phyloP scores from a whole-genome alignment of 2,888 invertebrate species.

The Ligdia adustata region DNA sequence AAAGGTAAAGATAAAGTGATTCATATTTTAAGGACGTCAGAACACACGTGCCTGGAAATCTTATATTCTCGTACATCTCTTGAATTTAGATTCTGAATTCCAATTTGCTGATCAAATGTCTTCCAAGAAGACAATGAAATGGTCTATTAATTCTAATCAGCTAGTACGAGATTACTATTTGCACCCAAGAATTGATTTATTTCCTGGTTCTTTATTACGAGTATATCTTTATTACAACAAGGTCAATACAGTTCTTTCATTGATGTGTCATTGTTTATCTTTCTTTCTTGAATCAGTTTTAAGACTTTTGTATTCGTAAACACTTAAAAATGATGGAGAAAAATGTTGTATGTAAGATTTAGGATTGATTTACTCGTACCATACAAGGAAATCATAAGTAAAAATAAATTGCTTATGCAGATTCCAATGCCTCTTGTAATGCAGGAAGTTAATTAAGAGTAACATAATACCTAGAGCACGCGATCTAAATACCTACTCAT shows the following conservation, averaged over 20 bases:
- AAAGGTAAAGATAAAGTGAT: slow-evolving; percentile 40
- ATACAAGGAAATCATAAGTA: no score
- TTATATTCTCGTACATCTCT: slow-evolving; percentile 31
- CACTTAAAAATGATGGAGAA: background rate
- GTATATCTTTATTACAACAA: slow-evolving; percentile 33
- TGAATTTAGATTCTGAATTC: slow-evolving; percentile 49
- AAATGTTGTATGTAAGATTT: background rate
- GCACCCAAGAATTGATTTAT: slow-evolving; percentile 23
- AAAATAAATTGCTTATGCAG: slow-evolving; percentile 14
- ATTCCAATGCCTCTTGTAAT: slow-evolving; percentile 30
- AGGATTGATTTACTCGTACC: no score
- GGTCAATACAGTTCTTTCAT: slow-evolving; percentile 32
- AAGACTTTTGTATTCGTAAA: background rate
- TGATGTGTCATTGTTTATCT: slow-evolving; percentile 27
- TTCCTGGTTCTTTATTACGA: slow-evolving; percentile 23
- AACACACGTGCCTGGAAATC: slow-evolving; percentile 40
- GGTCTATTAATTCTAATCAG: slow-evolving; percentile 26
- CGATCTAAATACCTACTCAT: slow-evolving; percentile 27
- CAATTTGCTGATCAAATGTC: slow-evolving; percentile 39
- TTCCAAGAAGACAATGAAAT: slow-evolving; percentile 37
- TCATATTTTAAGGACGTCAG: slow-evolving; percentile 45
- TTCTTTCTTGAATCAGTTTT: slow-evolving; percentile 24
- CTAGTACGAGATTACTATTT: slow-evolving; percentile 14
- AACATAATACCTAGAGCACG: slow-evolving; percentile 20
- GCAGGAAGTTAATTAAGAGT: slow-evolving; percentile 41